Percentiles rank a stretch among this genome's conserved stretches.
These are phyloP conservation scores for Cheiracanthium punctorium DNA, from an alignment of 2,888 invertebrate species.

Conservation along the genomic window DNA sequence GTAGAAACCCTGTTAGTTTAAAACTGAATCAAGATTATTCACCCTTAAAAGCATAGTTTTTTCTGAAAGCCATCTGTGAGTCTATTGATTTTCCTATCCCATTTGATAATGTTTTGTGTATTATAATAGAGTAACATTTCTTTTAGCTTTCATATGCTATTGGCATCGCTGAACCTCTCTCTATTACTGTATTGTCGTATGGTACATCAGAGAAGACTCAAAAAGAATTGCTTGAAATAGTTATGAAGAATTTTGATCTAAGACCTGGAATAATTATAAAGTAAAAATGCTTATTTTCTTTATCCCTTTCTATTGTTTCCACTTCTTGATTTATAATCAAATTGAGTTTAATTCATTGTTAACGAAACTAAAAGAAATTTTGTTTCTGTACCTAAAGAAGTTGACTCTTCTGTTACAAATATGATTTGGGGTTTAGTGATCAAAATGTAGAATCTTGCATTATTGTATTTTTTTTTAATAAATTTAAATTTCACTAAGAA, in stretches of 20 bases:
- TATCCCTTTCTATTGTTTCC: not conserved
- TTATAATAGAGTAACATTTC: not conserved
- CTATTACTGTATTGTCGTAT: constrained; percentile 97
- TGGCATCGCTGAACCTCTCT: constrained; percentile 97
- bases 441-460: too few relatives aligned
- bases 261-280: constrained; percentile 98
- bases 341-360: not conserved
- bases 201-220: constrained; percentile 95
- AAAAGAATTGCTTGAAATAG: constrained; percentile 86
- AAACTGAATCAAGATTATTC: too few relatives aligned
- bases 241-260: constrained; percentile 96
- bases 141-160: constrained; percentile 95
- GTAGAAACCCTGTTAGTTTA: too few relatives aligned
- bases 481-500: too few relatives aligned
- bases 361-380: too few relatives aligned
- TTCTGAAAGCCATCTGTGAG: too few relatives aligned
- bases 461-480: too few relatives aligned
- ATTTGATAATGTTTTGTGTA: not conserved
- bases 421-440: too few relatives aligned
- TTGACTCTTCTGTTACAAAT: too few relatives aligned
- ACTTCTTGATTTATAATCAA: not conserved
- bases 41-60: too few relatives aligned
- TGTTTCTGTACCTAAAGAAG: too few relatives aligned
- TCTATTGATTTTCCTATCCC: too few relatives aligned
- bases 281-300: constrained; percentile 80